A percentile compares a stretch with the other conserved stretches of the same genome.
Evolutionary conservation across 2,113 vertebrate genomes (phyloP).

Genomic region (rabbit (Oryctolagus cuniculus)): DNA sequence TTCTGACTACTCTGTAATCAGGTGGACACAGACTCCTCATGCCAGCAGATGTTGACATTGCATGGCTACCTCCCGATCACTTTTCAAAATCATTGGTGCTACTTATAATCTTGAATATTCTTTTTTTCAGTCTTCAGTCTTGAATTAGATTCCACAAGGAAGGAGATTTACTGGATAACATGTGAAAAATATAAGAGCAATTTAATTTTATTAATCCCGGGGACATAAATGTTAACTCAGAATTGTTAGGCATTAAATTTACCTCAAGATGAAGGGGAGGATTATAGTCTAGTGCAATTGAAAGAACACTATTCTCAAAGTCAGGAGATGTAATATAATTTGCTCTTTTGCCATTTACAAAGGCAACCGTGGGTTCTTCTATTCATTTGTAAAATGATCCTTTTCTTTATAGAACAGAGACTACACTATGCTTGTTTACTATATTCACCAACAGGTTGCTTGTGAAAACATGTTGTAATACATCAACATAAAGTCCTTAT

Average conservation of each 20-base stretch:
- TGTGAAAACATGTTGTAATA: background rate
- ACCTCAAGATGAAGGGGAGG: background rate
- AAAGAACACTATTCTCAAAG: background rate
- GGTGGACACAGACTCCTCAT: background rate
- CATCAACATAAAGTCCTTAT: background rate
- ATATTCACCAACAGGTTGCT: background rate
- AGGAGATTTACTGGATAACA: background rate
- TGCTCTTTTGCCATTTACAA: background rate
- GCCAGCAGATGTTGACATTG: background rate
- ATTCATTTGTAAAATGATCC: background rate
- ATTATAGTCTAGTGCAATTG: background rate
- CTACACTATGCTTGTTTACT: background rate
- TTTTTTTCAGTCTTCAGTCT: conserved; percentile 17
- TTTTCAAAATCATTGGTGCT: background rate
- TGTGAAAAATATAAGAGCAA: background rate
- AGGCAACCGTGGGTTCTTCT: background rate
- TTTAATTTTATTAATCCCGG: background rate
- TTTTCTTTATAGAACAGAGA: background rate
- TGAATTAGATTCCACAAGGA: conserved; percentile 26
- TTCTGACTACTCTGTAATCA: background rate
- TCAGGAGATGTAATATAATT: background rate
- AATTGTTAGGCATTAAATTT: background rate
- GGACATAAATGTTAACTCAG: background rate
- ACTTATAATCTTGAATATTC: background rate
- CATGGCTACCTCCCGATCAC: no score